Evolutionary conservation across 2,888 invertebrate species (phyloP).

Genomic region (Heliconius sara): DNA sequence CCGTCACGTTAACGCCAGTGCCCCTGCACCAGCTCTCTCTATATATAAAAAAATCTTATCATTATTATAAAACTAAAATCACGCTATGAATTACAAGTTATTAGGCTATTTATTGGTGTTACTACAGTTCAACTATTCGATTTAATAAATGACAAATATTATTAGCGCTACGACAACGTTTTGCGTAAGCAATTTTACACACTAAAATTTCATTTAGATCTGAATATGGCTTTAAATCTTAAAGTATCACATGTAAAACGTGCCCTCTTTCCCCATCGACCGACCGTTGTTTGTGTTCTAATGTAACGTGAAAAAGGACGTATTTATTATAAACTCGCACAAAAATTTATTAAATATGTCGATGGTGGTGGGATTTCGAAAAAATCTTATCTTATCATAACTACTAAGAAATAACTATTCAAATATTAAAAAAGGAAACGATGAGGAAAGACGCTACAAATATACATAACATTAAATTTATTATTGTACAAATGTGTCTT

Average conservation of each 20-base stretch:
- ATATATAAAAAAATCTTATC: conserved; percentile 74
- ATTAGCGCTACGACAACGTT: conserved; percentile 56
- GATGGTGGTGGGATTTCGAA: conserved; percentile 25
- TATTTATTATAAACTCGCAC: conserved; percentile 2
- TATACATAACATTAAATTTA: conserved; percentile 48
- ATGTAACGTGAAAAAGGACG: conserved; percentile 22
- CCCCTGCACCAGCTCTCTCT: conserved; percentile 65
- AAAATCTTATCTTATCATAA: conserved; percentile 3
- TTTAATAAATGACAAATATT: conserved; percentile 59
- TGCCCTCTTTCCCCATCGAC: conserved; percentile 45
- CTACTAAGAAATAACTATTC: conserved; percentile 15
- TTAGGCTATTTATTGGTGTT: conserved; percentile 82
- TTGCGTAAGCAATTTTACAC: conserved; percentile 67
- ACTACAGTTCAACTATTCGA: conserved; percentile 73
- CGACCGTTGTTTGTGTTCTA: conserved; percentile 18
- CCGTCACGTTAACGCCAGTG: conserved; percentile 35
- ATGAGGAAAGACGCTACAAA: conserved; percentile 51
- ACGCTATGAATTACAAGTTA: conserved; percentile 74
- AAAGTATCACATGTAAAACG: conserved; percentile 60
- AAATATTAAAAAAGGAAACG: conserved; percentile 38
- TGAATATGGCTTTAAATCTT: conserved; percentile 63
- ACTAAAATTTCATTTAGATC: conserved; percentile 57
- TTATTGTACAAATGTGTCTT: conserved; percentile 51
- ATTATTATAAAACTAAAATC: conserved; percentile 76
- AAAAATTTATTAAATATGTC: conserved; percentile 7